phyloP scores from a whole-genome alignment of 2,888 invertebrate species.

The Thalpophila matura region DNA sequence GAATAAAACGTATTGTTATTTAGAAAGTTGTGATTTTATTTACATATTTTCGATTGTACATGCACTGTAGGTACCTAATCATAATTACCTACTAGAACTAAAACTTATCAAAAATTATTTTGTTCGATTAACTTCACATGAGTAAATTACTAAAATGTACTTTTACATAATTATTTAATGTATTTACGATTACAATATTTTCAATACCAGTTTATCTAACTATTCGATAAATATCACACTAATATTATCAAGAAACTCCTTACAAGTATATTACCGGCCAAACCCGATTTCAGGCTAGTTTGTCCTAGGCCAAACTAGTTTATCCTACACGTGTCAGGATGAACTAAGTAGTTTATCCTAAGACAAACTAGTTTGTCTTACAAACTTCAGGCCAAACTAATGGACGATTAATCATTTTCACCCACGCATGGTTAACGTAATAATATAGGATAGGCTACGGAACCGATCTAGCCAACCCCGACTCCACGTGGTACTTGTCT shows the following conservation, averaged over 20 bases:
- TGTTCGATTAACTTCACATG: conserved; percentile 9
- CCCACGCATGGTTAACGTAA: too few species aligned
- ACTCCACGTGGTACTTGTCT: too few species aligned
- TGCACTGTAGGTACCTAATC: not conserved
- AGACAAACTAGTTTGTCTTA: too few species aligned
- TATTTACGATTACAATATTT: conserved; percentile 31
- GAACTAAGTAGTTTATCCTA: too few species aligned
- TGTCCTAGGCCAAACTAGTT: too few species aligned
- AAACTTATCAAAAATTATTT: not conserved
- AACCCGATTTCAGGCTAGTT: too few species aligned
- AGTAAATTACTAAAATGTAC: conserved; percentile 14
- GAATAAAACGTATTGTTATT: conserved; percentile 14
- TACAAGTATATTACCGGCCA: too few species aligned
- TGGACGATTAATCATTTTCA: too few species aligned
- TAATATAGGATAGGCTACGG: too few species aligned
- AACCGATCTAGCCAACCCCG: too few species aligned
- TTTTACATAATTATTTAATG: conserved; percentile 25
- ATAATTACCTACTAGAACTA: conserved; percentile 9
- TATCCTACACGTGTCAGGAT: too few species aligned
- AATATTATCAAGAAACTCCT: not conserved
- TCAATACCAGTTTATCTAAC: conserved; percentile 33
- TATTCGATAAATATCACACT: conserved; percentile 20
- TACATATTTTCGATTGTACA: conserved; percentile 1
- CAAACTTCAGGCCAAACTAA: too few species aligned
- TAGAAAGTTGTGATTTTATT: conserved; percentile 40